Base-by-base conservation (phyloP, 2,113 vertebrate genomes). In the Lasiurus cinereus region DNA sequence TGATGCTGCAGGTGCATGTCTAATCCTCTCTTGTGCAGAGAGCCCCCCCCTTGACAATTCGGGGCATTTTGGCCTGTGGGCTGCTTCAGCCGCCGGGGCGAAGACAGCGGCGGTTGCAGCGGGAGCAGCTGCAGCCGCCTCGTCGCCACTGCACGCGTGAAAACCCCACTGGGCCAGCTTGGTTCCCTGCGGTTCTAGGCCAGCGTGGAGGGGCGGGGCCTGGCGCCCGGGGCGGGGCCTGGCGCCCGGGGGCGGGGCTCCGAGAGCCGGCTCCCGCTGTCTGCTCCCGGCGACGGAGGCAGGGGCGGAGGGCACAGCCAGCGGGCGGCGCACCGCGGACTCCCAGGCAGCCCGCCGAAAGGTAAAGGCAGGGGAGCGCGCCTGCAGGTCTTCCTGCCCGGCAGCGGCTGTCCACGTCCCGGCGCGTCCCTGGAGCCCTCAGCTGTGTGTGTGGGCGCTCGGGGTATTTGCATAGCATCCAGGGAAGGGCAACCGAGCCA, bases 311-410 rank as follows among this genome's bases (percentile, higher is more conserved):
- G 96, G 96, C 95, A 85, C 94, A 92, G 88, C 96, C 94, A 89
- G 95, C 83, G 87, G 94, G 94, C 95, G 94, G 97, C 96, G 94
- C 83, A 88, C 97, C 48, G 77, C 93, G 94, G 95, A 95, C 83
- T 96, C 91, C 94, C 39, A 79, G 83, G 96, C 96, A 93, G 96
- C 91, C 91, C 66, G 95, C 91, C 2, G 66, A 95, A 95, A 97
- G 97, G 97, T 97, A 97, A 97, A 89, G 89, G 79, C 78, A n/a
- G 87, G 84, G 92, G 93, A 96, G 97, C 90, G 93, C 36, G 83
- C 92, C 21, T 52, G 76, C 79, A 83, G 91, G 96, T 67, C 76
- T 94, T 87, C 76, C 67, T n/a, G 90, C 43, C 21, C n/a, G 83
- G 96, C 83, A 16, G 87, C 93, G 69, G 80, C 88, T 48, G 80